Base-by-base conservation (phyloP, 2,113 vertebrate genomes). In the Saguinus imperator region DNA sequence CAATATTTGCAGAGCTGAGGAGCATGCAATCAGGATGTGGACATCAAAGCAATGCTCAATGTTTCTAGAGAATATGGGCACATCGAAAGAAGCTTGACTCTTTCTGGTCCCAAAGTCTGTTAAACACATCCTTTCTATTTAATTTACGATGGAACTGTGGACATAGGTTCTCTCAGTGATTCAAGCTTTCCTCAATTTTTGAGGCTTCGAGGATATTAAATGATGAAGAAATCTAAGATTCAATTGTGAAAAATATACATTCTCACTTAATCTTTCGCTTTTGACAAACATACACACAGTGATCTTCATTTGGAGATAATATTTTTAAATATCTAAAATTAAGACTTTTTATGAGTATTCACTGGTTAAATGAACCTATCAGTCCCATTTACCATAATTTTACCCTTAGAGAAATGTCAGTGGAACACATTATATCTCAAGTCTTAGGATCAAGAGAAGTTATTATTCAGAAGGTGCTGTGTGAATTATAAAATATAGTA, bases 21-120 rank as follows among this genome's bases (percentile, higher is more conserved):
- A 23, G 32, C 1, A 1, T 3, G 4, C 14, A 45, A 29, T 3
- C 20, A 18, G 6, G 32, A 55, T 55, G 37, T 64, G 7, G 52
- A 94, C 57, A 29, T 52, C 25, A 88, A 25, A 2, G 3, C 4
- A 14, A 52, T 5, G 1, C 8, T 88, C 16, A 8, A 32, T 3
- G 2, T 0, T 55, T 5, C 14, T 4, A 29, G 75, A 32, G 50
- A 21, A 29, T 72, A 5, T 40, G 18, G 6, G 2, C 13, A 9
- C 50, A 45, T 16, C 29, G 3, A 13, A 37, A 76, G 27, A 21
- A 35, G 0, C 21, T 5, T 5, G 3, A 14, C 21, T 7, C 10
- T 61, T 45, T 0, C 52, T 80, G 40, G 11, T 27, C 55, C 8
- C 9, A 40, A 1, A 8, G 58, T 7, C 27, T 73, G 8, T 16